A percentile compares a stretch with the other conserved stretches of the same genome.
phyloP scores from a whole-genome alignment of 2,888 invertebrate genomes.

The Dysmachus trigonus region DNA sequence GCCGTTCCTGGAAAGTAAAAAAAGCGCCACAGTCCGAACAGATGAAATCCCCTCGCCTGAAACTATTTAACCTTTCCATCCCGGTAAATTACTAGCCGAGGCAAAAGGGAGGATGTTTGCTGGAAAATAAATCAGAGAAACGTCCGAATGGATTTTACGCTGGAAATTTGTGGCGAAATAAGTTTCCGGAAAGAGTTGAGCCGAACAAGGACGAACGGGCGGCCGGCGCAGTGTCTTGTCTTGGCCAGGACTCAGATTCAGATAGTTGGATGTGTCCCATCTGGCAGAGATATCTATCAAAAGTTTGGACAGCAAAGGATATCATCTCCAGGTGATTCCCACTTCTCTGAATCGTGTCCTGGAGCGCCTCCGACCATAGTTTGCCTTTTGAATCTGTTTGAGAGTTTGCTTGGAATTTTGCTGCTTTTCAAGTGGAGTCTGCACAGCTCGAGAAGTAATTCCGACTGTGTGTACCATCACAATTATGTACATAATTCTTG shows the following conservation, averaged over 20 bases:
- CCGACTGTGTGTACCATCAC: background rate
- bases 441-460: background rate
- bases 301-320: background rate
- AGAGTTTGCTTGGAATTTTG: background rate
- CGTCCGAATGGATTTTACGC: background rate
- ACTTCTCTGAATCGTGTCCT: background rate
- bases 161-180: background rate
- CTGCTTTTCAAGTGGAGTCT: background rate
- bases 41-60: background rate
- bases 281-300: background rate
- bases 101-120: background rate
- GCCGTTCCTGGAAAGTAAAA: background rate
- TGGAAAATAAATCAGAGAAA: slow-evolving; percentile 3
- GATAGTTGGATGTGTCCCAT: background rate
- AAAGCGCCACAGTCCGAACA: background rate
- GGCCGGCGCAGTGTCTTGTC: background rate
- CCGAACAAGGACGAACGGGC: background rate
- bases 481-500: background rate
- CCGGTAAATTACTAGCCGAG: background rate
- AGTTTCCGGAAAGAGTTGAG: background rate
- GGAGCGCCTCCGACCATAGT: background rate
- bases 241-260: background rate
- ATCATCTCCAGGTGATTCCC: background rate
- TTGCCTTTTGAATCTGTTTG: background rate
- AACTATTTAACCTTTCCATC: slow-evolving; percentile 11